These are phyloP conservation scores for Bambusicola thoracicus DNA, from an alignment of 2,113 vertebrate species.

Conservation along the genomic window DNA sequence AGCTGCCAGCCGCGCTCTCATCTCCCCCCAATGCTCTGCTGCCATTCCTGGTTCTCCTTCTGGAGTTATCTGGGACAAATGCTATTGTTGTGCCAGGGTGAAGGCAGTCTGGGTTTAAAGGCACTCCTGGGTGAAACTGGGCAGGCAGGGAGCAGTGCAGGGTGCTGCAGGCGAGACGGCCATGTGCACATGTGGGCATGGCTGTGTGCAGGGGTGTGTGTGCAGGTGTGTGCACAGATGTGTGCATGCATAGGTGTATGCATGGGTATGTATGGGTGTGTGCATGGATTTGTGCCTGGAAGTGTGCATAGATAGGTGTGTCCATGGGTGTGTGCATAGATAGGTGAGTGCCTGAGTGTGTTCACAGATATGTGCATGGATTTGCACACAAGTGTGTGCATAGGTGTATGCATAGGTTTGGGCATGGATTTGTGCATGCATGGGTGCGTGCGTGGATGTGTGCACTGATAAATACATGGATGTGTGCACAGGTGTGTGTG, in stretches of 20 bases:
- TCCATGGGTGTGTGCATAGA: too few relatives aligned
- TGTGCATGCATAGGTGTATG: too few relatives aligned
- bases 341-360: neutral
- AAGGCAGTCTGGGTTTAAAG: constrained; percentile 47
- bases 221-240: too few relatives aligned
- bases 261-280: too few relatives aligned
- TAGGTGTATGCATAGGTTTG: too few relatives aligned
- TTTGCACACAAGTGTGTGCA: too few relatives aligned
- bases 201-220: neutral
- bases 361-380: too few relatives aligned
- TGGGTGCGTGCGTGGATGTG: too few relatives aligned
- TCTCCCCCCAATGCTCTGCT: neutral
- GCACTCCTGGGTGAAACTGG: constrained; percentile 64
- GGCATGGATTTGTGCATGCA: too few relatives aligned
- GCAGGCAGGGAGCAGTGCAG: constrained; percentile 33
- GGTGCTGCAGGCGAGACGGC: neutral
- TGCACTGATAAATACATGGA: too few relatives aligned
- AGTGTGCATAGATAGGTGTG: too few relatives aligned
- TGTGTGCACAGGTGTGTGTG: neutral
- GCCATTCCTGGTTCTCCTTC: neutral
- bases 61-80: constrained; percentile 22
- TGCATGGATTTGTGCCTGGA: too few relatives aligned
- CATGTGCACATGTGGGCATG: neutral
- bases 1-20: neutral
- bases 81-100: neutral